These are phyloP conservation scores for Cephalotes varians DNA, from an alignment of 2,888 invertebrate genomes.

Conservation along the genomic window DNA sequence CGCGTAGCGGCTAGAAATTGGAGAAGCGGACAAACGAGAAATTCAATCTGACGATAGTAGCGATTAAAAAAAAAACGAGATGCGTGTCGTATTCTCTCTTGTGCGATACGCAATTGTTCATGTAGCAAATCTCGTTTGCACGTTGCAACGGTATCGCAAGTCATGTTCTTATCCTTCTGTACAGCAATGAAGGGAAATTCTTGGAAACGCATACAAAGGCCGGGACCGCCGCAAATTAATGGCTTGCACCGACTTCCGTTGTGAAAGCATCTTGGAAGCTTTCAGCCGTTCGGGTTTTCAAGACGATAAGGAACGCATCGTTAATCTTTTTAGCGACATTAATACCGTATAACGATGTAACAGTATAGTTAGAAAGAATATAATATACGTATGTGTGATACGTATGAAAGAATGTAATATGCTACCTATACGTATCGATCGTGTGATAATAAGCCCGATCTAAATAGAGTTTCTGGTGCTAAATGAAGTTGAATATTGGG, in stretches of 20 bases:
- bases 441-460: not conserved
- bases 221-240: conserved; percentile 29
- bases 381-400: not conserved
- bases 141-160: conserved; percentile 9
- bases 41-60: conserved; percentile 24
- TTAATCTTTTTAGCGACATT: conserved; percentile 19
- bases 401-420: not conserved
- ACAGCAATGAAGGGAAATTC: conserved; percentile 13
- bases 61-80: not conserved
- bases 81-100: not conserved
- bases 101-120: conserved; percentile 23
- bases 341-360: not conserved
- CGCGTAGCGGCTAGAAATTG: not conserved
- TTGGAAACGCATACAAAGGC: not conserved
- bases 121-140: conserved; percentile 1
- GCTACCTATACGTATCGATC: too few species aligned
- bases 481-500: not conserved
- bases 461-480: not conserved
- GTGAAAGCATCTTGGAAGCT: not conserved
- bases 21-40: conserved; percentile 31
- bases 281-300: conserved; percentile 12
- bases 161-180: conserved; percentile 5
- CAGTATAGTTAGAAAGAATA: not conserved
- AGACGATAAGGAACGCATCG: conserved; percentile 6
- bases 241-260: conserved; percentile 7